Base-by-base conservation (phyloP, 2,888 invertebrate genomes). In the Epiblema foenella region DNA sequence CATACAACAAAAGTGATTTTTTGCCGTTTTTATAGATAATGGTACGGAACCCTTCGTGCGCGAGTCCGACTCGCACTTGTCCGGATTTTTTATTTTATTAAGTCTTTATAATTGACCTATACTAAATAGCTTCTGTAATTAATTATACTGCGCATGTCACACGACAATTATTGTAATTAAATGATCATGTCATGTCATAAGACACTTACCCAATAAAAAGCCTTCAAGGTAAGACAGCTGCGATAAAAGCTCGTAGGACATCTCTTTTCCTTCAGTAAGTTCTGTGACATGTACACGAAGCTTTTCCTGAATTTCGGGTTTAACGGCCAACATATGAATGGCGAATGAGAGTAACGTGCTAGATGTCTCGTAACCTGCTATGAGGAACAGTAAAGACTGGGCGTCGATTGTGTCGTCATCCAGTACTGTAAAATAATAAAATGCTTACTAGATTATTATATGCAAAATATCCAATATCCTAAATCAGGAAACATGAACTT, bases 291-390 rank as follows among this genome's bases (percentile, higher is more conserved):
- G 93, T 7, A 83, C 78, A 46, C 94, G 80, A 11, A 94, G 80
- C 76, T 89, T 90, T 0, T 85, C 83, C 77, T 94, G 95, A 7
- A 94, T 75, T 0, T 91, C 89, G 0, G 90, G 90, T 71, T 90
- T 87, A 0, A 89, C 85, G 0, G 95, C 94, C 54, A 95, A 77
- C 15, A 93, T 92, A 77, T 94, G 94, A 11, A 94, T 84, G 0
- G 93, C 93, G 75, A 94, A 95, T 0, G 94, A 93, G 46, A 95
- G 78, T n/a, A 94, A 79, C 0, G 94, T 94, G 65, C 95, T 94
- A 0, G 95, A 94, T 0, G 95, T 95, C 79, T 95, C 95, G 77
- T 94, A 95, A 0, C 95, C 95, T 63, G 94, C 95, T 64, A 94
- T 83, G 2, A 95, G 91, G 83, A 95, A 95, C 2, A 95, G 81